These are phyloP conservation scores for Falco punctatus DNA, from an alignment of 2,113 vertebrate species.

Conservation along the genomic window DNA sequence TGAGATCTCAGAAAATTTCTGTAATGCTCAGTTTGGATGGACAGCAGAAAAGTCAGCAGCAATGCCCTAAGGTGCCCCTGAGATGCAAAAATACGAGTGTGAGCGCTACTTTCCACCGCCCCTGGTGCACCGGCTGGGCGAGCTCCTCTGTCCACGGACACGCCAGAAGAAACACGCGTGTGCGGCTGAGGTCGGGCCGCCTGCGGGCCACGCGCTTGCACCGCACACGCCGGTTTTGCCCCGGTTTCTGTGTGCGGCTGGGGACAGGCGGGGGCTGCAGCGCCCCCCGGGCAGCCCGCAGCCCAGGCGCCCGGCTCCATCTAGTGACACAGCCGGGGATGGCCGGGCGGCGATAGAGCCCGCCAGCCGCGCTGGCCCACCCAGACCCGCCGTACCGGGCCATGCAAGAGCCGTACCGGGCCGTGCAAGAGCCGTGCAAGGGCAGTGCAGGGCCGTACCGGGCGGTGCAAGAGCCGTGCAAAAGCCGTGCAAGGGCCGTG, in stretches of 20 bases:
- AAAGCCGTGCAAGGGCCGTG: neutral
- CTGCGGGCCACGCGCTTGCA: neutral
- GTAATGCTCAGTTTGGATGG: neutral
- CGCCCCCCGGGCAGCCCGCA: neutral
- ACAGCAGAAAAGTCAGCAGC: neutral
- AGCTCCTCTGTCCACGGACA: neutral
- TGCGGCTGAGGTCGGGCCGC: neutral
- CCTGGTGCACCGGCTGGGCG: fast-evolving
- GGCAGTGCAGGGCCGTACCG: neutral
- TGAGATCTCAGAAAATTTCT: neutral
- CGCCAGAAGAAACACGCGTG: no score
- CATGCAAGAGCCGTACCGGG: neutral
- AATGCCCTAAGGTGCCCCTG: neutral
- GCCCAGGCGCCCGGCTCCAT: slow-evolving; percentile 43
- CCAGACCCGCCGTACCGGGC: neutral
- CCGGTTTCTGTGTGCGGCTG: neutral
- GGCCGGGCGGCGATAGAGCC: neutral
- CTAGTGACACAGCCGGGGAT: slow-evolving; percentile 33
- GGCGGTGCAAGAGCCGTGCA: neutral
- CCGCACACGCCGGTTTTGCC: fast-evolving
- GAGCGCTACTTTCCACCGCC: neutral
- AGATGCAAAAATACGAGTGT: fast-evolving
- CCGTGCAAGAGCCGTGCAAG: neutral
- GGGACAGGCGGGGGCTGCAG: neutral
- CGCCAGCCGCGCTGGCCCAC: neutral